Evolutionary conservation across 2,797 vertebrate genomes (phyloP), one percentile per base, ranked within the genome.

Genomic region (Enteromius afrohamiltoni): DNA sequence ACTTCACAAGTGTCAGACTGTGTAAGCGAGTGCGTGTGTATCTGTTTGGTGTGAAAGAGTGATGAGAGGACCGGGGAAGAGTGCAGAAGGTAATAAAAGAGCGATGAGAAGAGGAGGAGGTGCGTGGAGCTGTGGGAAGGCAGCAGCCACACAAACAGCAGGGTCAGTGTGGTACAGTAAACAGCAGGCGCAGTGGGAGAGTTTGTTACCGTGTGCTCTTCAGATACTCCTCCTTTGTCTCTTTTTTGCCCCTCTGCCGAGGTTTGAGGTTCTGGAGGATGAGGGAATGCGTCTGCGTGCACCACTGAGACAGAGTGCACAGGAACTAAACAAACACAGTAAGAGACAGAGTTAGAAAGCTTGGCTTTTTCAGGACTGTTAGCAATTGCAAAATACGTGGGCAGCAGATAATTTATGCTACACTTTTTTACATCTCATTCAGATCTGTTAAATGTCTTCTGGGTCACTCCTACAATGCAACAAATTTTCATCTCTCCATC

Each of bases 191-290:
- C 34, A 53, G 71, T 31, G 80, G 62, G 62, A 64, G 7, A 62
- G 13, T 6, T 13, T 10, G 55, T 49, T 88, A 88, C 87, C 97
- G 95, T 84, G 98, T 99, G 94, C 96, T 98, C 93, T 96, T 97
- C 83, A 97, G 95, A 85, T 99, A 99, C 55, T 99, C 98, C 85
- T 99, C 98, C 93, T 98, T 98, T 92, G 95, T 97, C 88, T 99
- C 98, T 88, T 99, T 99, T 94, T 98, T 99, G 45, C 97, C 97
- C 42, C 97, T 93, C 93, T 97, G 97, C 78, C 98, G 95, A 0
- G 98, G 98, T 91, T 99, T 99, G 86, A 99, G 96, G 92, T 98
- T 99, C 92, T 99, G 98, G 84, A 99, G 95, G 58, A 98, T 99
- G 90, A 99, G 96, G 0, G 97, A 99, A 89, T 99, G 98, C 0